phyloP scores from a whole-genome alignment of 2,797 vertebrate genomes.

The Eospalax fontanierii region DNA sequence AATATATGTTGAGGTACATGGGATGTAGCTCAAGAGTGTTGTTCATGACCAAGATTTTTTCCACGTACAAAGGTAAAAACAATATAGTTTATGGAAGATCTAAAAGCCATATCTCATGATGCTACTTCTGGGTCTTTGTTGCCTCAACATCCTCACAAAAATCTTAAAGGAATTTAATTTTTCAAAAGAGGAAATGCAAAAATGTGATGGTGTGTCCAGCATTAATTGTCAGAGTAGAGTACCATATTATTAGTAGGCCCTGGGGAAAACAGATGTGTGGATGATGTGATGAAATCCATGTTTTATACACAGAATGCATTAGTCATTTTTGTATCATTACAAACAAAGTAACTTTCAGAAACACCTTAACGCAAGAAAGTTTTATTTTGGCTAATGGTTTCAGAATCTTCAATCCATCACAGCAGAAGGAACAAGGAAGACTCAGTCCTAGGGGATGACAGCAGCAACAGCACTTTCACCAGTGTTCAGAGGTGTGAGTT shows the following conservation, averaged over 20 bases:
- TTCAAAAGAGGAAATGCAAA: background rate
- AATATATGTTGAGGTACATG: background rate
- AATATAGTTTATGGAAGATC: background rate
- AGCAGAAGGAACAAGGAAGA: background rate
- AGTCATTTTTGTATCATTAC: background rate
- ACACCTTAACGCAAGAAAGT: background rate
- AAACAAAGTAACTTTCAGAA: background rate
- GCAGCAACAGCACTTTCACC: background rate
- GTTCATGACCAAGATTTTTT: background rate
- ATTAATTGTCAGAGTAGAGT: background rate
- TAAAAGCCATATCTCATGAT: background rate
- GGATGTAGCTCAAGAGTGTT: background rate
- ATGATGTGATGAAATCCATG: accelerated
- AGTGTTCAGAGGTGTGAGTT: background rate
- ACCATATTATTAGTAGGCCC: accelerated
- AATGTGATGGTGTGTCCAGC: background rate
- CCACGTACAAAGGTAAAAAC: background rate
- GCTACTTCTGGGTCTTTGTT: background rate
- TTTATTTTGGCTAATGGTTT: background rate
- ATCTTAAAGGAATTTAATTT: background rate
- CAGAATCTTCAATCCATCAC: background rate
- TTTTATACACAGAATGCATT: background rate
- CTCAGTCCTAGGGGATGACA: background rate
- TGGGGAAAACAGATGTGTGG: background rate
- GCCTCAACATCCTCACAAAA: background rate